Evolutionary conservation across 1,140 invertebrate species (phyloP).

Genomic region (Achatina immaculata): DNA sequence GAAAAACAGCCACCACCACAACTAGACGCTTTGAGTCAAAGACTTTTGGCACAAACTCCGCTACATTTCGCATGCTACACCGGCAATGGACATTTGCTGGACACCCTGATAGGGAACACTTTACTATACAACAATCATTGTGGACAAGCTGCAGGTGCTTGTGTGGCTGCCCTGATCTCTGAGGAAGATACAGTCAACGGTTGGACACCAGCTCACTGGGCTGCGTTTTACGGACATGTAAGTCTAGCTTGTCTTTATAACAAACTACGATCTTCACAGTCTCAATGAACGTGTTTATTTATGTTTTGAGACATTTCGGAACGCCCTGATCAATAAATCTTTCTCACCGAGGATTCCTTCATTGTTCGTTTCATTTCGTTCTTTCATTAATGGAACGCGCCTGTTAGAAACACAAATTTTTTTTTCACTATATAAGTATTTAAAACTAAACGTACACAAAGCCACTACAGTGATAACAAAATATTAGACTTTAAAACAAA

Average conservation of each 20-base stretch:
- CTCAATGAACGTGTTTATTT: not conserved
- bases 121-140: constrained; percentile 27
- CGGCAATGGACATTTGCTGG: constrained; percentile 32
- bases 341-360: too few relatives aligned
- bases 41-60: constrained; percentile 24
- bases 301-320: not conserved
- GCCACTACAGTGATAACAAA: too few relatives aligned
- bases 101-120: constrained; percentile 20
- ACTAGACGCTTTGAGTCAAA: constrained; percentile 20
- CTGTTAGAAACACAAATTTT: too few relatives aligned
- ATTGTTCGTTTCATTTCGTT: too few relatives aligned
- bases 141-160: constrained; percentile 16
- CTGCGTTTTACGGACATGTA: constrained; percentile 36
- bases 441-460: too few relatives aligned
- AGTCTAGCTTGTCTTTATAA: not conserved
- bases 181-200: constrained; percentile 34
- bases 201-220: constrained; percentile 38
- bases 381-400: too few relatives aligned
- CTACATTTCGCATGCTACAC: constrained; percentile 33
- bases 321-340: not conserved
- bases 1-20: constrained; percentile 18
- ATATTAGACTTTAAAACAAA: too few relatives aligned
- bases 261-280: not conserved
- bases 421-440: too few relatives aligned
- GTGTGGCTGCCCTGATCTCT: constrained; percentile 14